Evolutionary conservation across 2,888 invertebrate genomes (phyloP).

Genomic region (Xanthia togata): DNA sequence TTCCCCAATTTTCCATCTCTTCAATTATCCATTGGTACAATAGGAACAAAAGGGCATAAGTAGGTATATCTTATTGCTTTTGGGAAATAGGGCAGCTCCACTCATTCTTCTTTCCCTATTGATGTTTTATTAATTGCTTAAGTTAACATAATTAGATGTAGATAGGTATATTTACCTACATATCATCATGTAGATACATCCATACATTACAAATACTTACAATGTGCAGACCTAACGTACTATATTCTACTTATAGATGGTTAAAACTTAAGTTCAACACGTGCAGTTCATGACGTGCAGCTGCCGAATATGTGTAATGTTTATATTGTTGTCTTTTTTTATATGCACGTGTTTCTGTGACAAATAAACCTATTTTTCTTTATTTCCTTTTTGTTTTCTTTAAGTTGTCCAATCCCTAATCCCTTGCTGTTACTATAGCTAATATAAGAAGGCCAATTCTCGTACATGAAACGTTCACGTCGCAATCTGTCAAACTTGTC

Average conservation of each 20-base stretch:
- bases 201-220: neutral
- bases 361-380: too few species aligned
- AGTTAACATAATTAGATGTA: neutral
- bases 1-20: neutral
- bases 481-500: too few species aligned
- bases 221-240: too few species aligned
- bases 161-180: neutral
- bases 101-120: neutral
- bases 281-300: too few species aligned
- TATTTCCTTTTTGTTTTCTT: too few species aligned
- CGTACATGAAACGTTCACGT: too few species aligned
- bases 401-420: neutral
- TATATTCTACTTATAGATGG: too few species aligned
- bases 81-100: neutral
- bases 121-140: neutral
- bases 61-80: constrained; percentile 2
- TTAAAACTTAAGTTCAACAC: too few species aligned
- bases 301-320: too few species aligned
- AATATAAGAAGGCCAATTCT: neutral
- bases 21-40: neutral
- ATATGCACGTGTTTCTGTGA: too few species aligned
- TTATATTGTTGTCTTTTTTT: too few species aligned
- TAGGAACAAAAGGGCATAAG: neutral
- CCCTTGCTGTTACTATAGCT: neutral
- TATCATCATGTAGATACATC: neutral